A percentile compares a stretch with the other conserved stretches of the same genome.
Evolutionary conservation across 2,113 vertebrate genomes (phyloP).

Genomic region (Fregata magnificens): DNA sequence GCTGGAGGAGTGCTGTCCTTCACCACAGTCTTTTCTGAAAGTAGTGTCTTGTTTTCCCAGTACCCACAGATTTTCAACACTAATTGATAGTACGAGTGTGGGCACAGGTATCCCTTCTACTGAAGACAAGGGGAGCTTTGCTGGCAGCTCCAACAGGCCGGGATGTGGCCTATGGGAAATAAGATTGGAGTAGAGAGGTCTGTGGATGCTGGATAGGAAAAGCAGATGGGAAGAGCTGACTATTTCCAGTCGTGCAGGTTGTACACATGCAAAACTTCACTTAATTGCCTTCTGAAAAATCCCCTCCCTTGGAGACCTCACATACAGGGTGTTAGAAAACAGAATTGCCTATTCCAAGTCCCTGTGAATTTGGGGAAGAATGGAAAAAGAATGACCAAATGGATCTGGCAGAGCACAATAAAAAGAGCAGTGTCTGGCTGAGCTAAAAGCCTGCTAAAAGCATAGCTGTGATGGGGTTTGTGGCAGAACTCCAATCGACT

Average conservation of each 20-base stretch:
- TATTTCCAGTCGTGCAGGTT: neutral
- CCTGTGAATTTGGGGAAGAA: neutral
- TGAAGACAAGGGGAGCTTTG: neutral
- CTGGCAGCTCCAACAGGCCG: neutral
- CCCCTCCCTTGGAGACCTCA: neutral
- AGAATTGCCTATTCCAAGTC: neutral
- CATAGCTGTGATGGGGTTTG: neutral
- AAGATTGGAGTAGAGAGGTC: neutral
- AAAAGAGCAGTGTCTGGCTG: neutral
- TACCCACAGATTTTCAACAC: neutral
- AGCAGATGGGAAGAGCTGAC: neutral
- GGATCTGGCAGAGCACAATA: neutral
- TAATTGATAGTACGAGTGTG: accelerated
- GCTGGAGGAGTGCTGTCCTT: neutral
- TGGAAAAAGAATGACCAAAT: neutral
- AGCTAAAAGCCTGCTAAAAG: neutral
- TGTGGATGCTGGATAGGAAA: neutral
- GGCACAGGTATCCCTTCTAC: neutral
- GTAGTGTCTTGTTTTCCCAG: neutral
- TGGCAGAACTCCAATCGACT: slow-evolving; percentile 19
- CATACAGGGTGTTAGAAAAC: accelerated
- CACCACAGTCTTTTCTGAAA: neutral
- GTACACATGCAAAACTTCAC: neutral
- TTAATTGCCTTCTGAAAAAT: neutral
- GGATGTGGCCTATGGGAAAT: neutral